Evolutionary conservation across 2,888 invertebrate species (phyloP).

Genomic region (Noctua comes): DNA sequence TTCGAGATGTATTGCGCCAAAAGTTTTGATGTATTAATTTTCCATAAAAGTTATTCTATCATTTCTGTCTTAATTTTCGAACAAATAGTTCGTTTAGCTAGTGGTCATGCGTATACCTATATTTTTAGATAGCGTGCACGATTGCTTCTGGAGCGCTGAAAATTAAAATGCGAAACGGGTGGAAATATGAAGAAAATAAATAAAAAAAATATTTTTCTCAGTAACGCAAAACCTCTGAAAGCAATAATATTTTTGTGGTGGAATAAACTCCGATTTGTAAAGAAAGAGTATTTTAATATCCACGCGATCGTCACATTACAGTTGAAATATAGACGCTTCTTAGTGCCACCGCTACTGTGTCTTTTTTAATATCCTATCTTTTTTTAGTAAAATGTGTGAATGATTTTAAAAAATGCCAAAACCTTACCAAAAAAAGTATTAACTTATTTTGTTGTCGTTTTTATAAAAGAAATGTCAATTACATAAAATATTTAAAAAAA

Average conservation of each 20-base stretch:
- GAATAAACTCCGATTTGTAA: slow-evolving; percentile 80
- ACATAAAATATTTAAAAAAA: slow-evolving; percentile 51
- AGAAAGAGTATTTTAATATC: slow-evolving; percentile 86
- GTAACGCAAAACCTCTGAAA: slow-evolving; percentile 85
- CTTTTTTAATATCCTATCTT: slow-evolving; percentile 68
- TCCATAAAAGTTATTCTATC: slow-evolving; percentile 86
- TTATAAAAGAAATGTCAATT: slow-evolving; percentile 61
- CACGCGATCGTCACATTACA: slow-evolving; percentile 84
- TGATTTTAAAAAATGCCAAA: slow-evolving; percentile 48
- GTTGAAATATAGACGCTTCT: slow-evolving; percentile 80
- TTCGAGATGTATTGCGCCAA: slow-evolving; percentile 90
- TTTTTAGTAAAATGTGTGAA: slow-evolving; percentile 33
- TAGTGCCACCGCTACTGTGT: slow-evolving; percentile 82
- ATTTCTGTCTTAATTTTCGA: slow-evolving; percentile 75
- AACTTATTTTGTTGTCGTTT: slow-evolving; percentile 12
- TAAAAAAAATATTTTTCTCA: slow-evolving; percentile 84
- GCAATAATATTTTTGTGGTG: slow-evolving; percentile 90
- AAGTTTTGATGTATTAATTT: slow-evolving; percentile 90
- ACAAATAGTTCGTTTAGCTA: slow-evolving; percentile 88
- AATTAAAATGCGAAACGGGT: slow-evolving; percentile 69
- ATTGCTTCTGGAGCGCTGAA: slow-evolving; percentile 85
- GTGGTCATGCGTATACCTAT: slow-evolving; percentile 87
- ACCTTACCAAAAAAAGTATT: slow-evolving; percentile 19
- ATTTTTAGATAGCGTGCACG: slow-evolving; percentile 89
- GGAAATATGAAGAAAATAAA: slow-evolving; percentile 70